Base-by-base conservation (phyloP, 2,113 vertebrate genomes). In the Guaruba guarouba region DNA sequence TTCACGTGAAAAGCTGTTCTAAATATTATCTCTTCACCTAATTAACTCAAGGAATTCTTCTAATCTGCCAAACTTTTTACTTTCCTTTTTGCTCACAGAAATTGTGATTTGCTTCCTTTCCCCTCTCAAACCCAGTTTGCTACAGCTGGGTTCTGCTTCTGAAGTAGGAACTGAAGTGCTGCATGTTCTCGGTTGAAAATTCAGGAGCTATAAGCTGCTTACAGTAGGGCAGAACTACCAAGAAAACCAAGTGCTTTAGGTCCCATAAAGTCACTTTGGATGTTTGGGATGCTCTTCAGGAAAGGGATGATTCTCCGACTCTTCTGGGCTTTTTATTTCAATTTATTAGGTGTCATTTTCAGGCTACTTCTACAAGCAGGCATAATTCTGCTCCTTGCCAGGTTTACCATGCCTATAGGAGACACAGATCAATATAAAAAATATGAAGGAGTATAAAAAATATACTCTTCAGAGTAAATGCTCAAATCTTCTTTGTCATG, bases 111-210 rank as follows among this genome's bases (percentile, higher is more conserved):
- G 12, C 9, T 11, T n/a, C 18, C 74, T 82, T n/a, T 35, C 43
- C 7, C 28, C 28, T 39, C 51, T 76, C 55, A 67, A 6, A 33
- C 5, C 23, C 39, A 19, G 4, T 48, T 84, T 63, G 6, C 46
- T 66, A 14, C 22, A 77, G 31, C 13, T 46, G 39, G n/a, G 22
- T 80, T 92, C 86, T 51, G 25, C 31, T 86, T 44, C 63, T 49
- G 43, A 73, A 57, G 73, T 35, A 49, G 11, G 13, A 63, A 52
- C 1, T 13, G 51, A 67, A 51, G 43, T 41, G 35, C 17, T 51
- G 10, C 33, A 2, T 13, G 3, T 52, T 35, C 25, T 48, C 11
- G 0, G 1, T 8, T 52, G 48, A 59, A 57, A 59, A 59, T 48
- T 6, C 41, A 57, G 25, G 29, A 87, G 33, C 8, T 46, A 25